Conservation (phyloP, 2,113 vertebrate species). For the Vulpes ferrilata region DNA sequence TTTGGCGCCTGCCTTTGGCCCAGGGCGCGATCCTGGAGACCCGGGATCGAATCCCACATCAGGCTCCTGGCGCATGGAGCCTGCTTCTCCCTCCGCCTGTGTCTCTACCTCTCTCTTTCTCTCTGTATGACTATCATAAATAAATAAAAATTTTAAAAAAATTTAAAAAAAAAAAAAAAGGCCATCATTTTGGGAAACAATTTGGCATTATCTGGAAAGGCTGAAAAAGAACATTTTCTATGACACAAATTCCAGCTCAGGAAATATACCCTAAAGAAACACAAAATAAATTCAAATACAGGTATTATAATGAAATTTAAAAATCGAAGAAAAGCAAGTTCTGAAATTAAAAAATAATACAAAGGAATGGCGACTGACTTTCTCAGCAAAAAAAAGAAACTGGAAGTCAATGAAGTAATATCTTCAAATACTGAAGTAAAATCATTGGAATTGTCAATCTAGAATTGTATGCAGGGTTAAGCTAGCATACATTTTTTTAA, state of each 20-base stretch:
- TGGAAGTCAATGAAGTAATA: neutral
- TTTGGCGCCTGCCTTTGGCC: no score
- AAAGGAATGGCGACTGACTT: neutral
- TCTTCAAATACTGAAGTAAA: conserved; percentile 18
- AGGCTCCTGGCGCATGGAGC: no score
- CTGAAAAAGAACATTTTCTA: neutral
- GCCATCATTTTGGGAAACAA: neutral
- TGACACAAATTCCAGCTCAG: neutral
- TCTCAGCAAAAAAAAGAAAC: neutral
- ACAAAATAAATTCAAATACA: conserved; percentile 10
- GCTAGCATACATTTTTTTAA: neutral
- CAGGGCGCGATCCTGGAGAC: no score
- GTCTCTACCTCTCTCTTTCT: no score
- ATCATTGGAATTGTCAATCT: neutral
- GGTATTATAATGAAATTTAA: neutral
- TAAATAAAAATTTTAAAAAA: no score
- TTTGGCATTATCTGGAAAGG: neutral
- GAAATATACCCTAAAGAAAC: neutral
- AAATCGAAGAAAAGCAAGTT: neutral
- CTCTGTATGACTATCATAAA: no score
- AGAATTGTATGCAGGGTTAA: neutral
- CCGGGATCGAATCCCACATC: no score
- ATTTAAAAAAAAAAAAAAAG: neutral
- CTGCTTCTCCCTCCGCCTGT: no score
- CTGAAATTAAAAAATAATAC: neutral